A percentile compares a stretch with the other conserved stretches of the same genome.
Evolutionary conservation across 2,113 vertebrate genomes (phyloP).

Genomic region (Hepsetus odoe): DNA sequence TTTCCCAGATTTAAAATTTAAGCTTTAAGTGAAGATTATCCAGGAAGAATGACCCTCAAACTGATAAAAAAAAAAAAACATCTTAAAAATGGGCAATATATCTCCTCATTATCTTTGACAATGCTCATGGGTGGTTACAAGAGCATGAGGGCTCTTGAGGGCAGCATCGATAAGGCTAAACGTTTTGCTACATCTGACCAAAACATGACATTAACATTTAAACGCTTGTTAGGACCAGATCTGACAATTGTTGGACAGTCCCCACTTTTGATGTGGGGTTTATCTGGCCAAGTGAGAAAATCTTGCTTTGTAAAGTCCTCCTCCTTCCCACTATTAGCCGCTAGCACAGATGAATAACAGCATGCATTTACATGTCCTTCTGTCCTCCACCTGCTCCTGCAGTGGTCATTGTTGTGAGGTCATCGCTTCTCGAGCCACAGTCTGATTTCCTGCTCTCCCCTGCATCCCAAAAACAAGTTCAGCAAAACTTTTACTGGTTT

Average conservation of each 20-base stretch:
- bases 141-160: too few species aligned
- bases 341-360: not conserved
- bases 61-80: too few species aligned
- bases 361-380: not conserved
- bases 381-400: conserved; percentile 52
- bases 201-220: too few species aligned
- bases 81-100: too few species aligned
- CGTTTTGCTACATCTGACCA: too few species aligned
- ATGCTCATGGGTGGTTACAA: too few species aligned
- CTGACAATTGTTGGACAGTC: not conserved
- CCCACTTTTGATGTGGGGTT: not conserved
- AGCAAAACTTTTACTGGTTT: conserved; percentile 41
- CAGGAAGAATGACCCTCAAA: not conserved
- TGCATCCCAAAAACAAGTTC: conserved; percentile 47
- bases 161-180: too few species aligned
- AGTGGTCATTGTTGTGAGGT: conserved; percentile 58
- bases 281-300: not conserved
- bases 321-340: not conserved
- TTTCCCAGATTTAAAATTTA: too few species aligned
- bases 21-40: not conserved
- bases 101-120: too few species aligned
- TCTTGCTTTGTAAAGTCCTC: not conserved
- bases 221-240: too few species aligned
- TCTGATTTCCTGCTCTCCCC: conserved; percentile 39
- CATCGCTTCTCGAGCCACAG: conserved; percentile 46